These are phyloP conservation scores for Steinernema hermaphroditum DNA, from an alignment of 2,888 invertebrate genomes.

Conservation along the genomic window DNA sequence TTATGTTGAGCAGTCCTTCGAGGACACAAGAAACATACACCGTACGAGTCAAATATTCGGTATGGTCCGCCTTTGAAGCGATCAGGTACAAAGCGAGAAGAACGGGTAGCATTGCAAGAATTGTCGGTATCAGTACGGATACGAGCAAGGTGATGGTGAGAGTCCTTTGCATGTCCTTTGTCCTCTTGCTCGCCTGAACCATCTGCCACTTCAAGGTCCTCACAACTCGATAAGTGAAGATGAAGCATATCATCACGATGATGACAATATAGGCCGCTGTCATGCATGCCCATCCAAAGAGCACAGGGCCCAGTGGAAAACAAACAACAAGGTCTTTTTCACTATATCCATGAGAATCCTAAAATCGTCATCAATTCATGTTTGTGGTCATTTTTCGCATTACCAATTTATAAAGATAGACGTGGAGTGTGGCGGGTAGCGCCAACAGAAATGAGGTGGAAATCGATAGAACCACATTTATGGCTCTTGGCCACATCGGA, in stretches of 20 bases:
- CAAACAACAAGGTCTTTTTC: no score
- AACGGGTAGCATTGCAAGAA: not conserved
- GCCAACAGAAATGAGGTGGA: no score
- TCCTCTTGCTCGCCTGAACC: no score
- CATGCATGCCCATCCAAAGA: not conserved
- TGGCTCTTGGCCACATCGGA: no score
- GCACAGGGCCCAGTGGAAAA: no score
- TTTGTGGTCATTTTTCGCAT: no score
- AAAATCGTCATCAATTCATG: not conserved
- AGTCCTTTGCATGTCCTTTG: not conserved
- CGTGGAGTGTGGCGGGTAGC: no score
- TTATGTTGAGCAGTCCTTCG: not conserved
- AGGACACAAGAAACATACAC: not conserved
- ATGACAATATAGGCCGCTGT: not conserved
- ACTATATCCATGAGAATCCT: no score
- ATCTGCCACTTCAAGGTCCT: not conserved
- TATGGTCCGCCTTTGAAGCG: not conserved
- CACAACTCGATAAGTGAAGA: not conserved
- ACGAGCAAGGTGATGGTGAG: not conserved
- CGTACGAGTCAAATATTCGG: not conserved
- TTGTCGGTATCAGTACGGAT: not conserved
- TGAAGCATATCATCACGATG: not conserved
- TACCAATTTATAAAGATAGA: not conserved
- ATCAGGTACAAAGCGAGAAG: not conserved
- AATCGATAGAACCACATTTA: no score